Evolutionary conservation across 2,113 vertebrate genomes (phyloP), one percentile per base, ranked within the genome.

Genomic region (Vidua chalybeata): DNA sequence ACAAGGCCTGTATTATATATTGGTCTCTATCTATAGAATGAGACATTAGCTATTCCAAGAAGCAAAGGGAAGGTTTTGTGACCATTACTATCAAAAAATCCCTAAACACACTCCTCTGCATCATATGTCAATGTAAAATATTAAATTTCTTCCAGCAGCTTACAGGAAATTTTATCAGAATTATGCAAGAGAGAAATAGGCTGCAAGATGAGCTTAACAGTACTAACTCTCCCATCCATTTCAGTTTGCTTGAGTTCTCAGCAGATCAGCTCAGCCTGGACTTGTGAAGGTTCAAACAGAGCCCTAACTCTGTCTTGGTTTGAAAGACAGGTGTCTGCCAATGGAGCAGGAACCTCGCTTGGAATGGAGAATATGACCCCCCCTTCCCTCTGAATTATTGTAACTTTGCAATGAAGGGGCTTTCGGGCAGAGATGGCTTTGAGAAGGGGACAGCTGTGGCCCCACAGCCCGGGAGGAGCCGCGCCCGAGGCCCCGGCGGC

Each of bases 381-480:
- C 18, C 6, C 7, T 51, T 23, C 35, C 24, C 24, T 41, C 35
- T 0, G 0, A 49, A 41, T n/a, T 13, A 14, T 6, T 22, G 0
- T 23, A 28, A 7, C 23, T 23, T 6, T 2, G 64, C 28, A 58
- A 17, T 3, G 10, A 49, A 39, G n/a, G 64, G 22, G 52, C 5
- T 58, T 39, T 68, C 17, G 30, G 22, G 22, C 31, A 15, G 9
- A 58, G 33, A 21, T 15, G 55, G 20, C 20, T 43, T 6, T 43
- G 41, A 41, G 39, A 39, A 39, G 39, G 39, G 39, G 35, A 35
- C 35, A 35, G 35, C 35, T 35, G 35, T 35, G 35, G 35, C 35
- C 35, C 35, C 35, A 35, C 35, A 35, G 35, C 35, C 35, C 35
- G 35, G 35, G 35, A 35, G 35, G 35, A 35, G 35, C 35, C 35